phyloP scores from a whole-genome alignment of 2,113 vertebrate genomes.

The Vidua macroura region DNA sequence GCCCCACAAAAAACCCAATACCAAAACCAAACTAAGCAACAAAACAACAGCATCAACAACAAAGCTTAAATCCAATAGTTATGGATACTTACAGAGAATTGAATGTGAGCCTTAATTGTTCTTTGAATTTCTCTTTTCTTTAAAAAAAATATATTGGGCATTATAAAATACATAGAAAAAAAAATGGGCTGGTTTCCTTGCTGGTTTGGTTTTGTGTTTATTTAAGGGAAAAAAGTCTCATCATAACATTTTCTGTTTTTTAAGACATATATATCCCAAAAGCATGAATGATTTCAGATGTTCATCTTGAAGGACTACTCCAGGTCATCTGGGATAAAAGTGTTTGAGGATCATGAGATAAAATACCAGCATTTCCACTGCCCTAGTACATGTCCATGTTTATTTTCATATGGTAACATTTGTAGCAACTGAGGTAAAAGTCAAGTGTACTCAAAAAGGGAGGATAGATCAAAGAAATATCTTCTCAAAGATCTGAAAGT shows the following conservation, averaged over 20 bases:
- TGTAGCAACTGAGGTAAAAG: background rate
- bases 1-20: background rate
- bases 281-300: background rate
- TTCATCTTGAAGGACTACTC: background rate
- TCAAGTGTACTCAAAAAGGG: background rate
- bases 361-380: background rate
- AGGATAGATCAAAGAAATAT: background rate
- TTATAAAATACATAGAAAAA: background rate
- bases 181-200: background rate
- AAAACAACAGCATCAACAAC: background rate
- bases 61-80: background rate
- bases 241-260: background rate
- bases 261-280: background rate
- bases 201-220: background rate
- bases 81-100: background rate
- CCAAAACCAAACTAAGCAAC: background rate
- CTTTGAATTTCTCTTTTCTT: background rate
- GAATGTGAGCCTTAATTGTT: background rate
- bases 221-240: background rate
- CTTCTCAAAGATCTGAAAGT: background rate
- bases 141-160: background rate
- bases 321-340: background rate
- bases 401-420: background rate
- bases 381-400: background rate
- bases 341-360: background rate